A percentile compares a stretch with the other conserved stretches of the same genome.
Evolutionary conservation across 2,888 invertebrate species (phyloP).

Genomic region (Brenthis hecate): DNA sequence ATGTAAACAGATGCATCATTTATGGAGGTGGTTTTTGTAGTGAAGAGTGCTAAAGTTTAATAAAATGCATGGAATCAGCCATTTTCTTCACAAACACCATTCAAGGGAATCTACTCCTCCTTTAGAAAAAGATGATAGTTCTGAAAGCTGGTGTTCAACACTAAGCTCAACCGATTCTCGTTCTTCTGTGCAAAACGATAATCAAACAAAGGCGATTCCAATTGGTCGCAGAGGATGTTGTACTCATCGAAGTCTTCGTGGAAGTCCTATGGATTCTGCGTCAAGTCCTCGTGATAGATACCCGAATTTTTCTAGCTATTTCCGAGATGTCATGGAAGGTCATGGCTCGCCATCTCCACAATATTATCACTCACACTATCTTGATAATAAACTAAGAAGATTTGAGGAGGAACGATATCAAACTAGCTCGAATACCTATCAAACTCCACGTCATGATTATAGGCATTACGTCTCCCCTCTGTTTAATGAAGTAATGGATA

Average conservation of each 20-base stretch:
- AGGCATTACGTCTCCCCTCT: conserved; percentile 75
- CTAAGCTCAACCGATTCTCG: conserved; percentile 57
- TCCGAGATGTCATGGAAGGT: conserved; percentile 68
- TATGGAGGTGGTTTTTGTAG: not conserved
- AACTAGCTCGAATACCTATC: conserved; percentile 57
- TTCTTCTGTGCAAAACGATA: conserved; percentile 48
- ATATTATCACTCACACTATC: conserved; percentile 48
- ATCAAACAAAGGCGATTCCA: conserved; percentile 53
- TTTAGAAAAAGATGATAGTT: conserved; percentile 66
- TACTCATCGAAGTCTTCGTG: conserved; percentile 58
- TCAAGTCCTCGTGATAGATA: conserved; percentile 73
- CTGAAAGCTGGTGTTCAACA: conserved; percentile 74
- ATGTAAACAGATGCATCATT: too few species aligned
- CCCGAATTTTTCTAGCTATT: conserved; percentile 73
- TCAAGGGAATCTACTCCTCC: conserved; percentile 63
- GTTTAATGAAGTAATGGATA: conserved; percentile 74
- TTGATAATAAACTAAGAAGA: conserved; percentile 56
- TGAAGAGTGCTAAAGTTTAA: conserved; percentile 7
- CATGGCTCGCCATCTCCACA: conserved; percentile 52
- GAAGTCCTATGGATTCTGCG: conserved; percentile 63
- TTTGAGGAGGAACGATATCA: conserved; percentile 65
- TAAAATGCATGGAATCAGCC: conserved; percentile 53
- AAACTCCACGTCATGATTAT: conserved; percentile 62
- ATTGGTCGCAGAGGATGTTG: conserved; percentile 59
- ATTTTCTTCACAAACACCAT: conserved; percentile 67